Conservation (phyloP, 2,113 vertebrate species). For the Hippocampus zosterae region DNA sequence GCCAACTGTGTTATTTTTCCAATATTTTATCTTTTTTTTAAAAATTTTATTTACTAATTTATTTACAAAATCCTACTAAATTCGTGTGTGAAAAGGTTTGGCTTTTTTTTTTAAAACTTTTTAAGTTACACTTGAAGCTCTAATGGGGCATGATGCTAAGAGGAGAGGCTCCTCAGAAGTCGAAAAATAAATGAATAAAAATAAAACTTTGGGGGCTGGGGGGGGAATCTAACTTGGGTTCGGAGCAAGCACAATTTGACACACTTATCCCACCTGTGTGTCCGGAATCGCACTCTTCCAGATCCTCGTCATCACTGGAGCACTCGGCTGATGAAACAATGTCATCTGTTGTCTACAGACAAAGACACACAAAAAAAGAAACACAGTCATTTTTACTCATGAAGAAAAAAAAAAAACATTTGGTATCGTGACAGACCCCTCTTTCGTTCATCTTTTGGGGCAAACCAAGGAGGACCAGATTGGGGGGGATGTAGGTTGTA, state of each 20-base stretch:
- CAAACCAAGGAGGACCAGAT: conserved; percentile 43
- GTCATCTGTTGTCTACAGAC: conserved; percentile 87
- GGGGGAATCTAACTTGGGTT: conserved; percentile 56
- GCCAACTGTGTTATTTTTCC: background rate
- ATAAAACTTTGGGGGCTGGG: conserved; percentile 64
- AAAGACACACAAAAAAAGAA: conserved; percentile 2
- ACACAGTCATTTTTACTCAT: background rate
- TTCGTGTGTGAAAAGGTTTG: background rate
- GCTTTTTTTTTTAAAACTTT: conserved; percentile 17
- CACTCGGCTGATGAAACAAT: conserved; percentile 96
- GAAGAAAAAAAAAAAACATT: background rate
- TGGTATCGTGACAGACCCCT: background rate
- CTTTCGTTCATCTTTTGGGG: conserved; percentile 24
- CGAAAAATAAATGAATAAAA: conserved; percentile 66
- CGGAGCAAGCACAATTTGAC: conserved; percentile 88
- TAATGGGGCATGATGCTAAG: conserved; percentile 93
- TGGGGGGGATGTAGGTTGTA: conserved; percentile 40
- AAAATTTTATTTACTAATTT: background rate
- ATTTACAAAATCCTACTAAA: background rate
- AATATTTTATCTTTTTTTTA: background rate
- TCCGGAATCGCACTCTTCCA: conserved; percentile 95
- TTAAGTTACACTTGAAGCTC: conserved; percentile 76
- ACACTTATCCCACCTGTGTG: conserved; percentile 97
- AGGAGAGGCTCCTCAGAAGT: conserved; percentile 77
- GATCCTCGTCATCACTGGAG: conserved; percentile 96